Percentiles rank a stretch among this genome's conserved stretches.
Evolutionary conservation across 1,140 invertebrate species (phyloP).

Genomic region (Melipona quadrifasciata): DNA sequence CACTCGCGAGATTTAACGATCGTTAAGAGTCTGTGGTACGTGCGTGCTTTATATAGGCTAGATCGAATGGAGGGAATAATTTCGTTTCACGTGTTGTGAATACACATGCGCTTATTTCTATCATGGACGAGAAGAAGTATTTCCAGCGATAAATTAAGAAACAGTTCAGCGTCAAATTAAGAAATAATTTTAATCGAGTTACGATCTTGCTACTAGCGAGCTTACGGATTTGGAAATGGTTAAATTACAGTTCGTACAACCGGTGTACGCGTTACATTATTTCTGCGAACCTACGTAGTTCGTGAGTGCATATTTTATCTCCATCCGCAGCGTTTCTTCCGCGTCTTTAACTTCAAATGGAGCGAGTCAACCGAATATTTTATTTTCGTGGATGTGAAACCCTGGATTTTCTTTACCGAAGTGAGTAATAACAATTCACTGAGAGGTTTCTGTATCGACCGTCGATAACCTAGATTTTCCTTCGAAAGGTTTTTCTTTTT

Average conservation of each 20-base stretch:
- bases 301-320: background rate
- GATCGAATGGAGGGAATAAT: constrained; percentile 1
- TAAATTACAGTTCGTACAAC: no score
- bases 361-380: background rate
- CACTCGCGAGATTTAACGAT: background rate
- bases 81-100: background rate
- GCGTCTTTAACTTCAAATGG: background rate
- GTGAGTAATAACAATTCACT: background rate
- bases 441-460: background rate
- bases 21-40: constrained; percentile 10
- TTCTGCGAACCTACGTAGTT: background rate
- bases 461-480: background rate
- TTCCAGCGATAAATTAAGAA: background rate
- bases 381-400: background rate
- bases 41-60: constrained; percentile 21
- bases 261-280: no score
- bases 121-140: no score
- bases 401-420: no score
- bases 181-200: no score
- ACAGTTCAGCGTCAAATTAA: no score
- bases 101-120: no score
- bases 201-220: no score
- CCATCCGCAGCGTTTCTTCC: background rate
- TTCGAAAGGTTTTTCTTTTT: background rate
- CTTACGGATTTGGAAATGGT: no score